phyloP scores from a whole-genome alignment of 2,888 invertebrate genomes.

The Litoditis marina region DNA sequence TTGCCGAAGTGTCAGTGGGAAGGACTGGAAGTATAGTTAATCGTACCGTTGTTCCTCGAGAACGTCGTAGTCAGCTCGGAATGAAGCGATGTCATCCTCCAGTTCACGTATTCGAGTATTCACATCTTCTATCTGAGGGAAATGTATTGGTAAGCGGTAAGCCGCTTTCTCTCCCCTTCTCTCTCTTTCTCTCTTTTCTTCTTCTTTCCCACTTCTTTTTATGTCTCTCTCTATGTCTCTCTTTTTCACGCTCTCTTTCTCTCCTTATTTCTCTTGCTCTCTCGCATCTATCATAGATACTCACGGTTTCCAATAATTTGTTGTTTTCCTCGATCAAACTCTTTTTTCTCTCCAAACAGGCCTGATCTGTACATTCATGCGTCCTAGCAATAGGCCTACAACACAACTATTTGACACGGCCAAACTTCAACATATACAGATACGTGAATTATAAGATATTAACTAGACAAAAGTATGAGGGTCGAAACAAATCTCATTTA shows the following conservation, averaged over 20 bases:
- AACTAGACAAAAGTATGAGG: too few species aligned
- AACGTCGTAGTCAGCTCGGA: constrained; percentile 37
- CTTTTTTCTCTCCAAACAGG: constrained; percentile 45
- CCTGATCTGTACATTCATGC: constrained; percentile 43
- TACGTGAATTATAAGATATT: too few species aligned
- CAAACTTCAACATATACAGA: too few species aligned
- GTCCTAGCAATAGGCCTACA: too few species aligned
- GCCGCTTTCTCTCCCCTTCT: neutral
- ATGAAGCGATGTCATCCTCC: constrained; percentile 40
- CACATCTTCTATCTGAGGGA: constrained; percentile 36
- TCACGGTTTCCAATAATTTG: constrained; percentile 40
- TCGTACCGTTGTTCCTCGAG: constrained; percentile 36
- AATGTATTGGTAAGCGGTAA: neutral
- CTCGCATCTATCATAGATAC: neutral
- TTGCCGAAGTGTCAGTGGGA: too few species aligned
- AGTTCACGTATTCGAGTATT: constrained; percentile 39
- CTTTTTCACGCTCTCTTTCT: neutral
- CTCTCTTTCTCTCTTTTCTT: neutral
- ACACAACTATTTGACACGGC: too few species aligned
- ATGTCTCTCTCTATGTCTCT: neutral
- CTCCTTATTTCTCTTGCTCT: neutral
- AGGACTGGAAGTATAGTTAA: too few species aligned
- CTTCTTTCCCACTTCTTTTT: neutral
- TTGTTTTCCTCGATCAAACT: constrained; percentile 50
- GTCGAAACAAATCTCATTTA: too few species aligned